phyloP scores from a whole-genome alignment of 2,888 invertebrate species.

The Emmelina monodactyla region DNA sequence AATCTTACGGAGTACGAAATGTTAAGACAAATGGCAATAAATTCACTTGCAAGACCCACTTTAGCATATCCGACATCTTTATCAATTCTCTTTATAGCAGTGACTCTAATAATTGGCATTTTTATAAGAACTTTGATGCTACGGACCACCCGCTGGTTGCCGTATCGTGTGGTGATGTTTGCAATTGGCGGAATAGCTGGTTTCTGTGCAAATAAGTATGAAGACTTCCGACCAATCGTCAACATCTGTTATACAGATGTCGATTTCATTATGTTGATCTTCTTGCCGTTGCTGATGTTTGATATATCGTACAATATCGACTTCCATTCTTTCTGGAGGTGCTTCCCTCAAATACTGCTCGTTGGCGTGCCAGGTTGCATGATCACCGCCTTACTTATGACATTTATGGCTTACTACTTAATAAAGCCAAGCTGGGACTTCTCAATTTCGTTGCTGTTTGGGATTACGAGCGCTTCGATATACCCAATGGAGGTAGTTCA shows the following conservation, averaged over 20 bases:
- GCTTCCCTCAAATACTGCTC: constrained; percentile 41
- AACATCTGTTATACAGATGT: constrained; percentile 39
- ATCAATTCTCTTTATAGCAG: constrained; percentile 37
- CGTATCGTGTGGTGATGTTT: constrained; percentile 50
- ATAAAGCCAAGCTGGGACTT: constrained; percentile 44
- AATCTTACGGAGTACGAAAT: too few species aligned
- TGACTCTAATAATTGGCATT: constrained; percentile 36
- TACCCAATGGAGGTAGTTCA: constrained; percentile 50
- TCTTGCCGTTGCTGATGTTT: constrained; percentile 42
- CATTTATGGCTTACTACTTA: constrained; percentile 43
- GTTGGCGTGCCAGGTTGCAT: constrained; percentile 42
- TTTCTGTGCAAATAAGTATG: constrained; percentile 35
- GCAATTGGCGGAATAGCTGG: constrained; percentile 39
- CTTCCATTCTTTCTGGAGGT: constrained; percentile 45
- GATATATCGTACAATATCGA: constrained; percentile 47
- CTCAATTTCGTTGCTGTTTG: constrained; percentile 38
- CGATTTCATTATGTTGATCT: constrained; percentile 31
- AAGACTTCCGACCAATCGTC: constrained; percentile 36
- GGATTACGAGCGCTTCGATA: constrained; percentile 45
- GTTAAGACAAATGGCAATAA: too few species aligned
- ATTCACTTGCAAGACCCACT: too few species aligned
- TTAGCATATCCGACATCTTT: constrained; percentile 35
- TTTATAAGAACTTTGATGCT: constrained; percentile 38
- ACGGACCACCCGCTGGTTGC: constrained; percentile 34
- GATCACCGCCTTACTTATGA: constrained; percentile 35